phyloP scores from a whole-genome alignment of 2,888 invertebrate species.

The Eudasyphora cyanicolor region DNA sequence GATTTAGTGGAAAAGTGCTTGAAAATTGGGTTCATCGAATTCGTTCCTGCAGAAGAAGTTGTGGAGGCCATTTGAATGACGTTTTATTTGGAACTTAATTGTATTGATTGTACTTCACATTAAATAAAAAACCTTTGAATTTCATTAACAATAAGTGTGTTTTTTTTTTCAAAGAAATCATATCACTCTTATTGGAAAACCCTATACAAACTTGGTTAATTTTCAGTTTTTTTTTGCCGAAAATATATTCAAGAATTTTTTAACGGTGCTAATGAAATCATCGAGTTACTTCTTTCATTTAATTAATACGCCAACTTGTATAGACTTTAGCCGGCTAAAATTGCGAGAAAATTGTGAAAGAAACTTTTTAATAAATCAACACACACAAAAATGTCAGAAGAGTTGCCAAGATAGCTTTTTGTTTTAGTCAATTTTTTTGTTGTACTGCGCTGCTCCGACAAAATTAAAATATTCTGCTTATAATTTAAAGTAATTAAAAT shows the following conservation, averaged over 20 bases:
- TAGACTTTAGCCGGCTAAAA: not conserved
- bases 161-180: no score
- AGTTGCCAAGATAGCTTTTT: not conserved
- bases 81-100: no score
- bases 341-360: not conserved
- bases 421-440: not conserved
- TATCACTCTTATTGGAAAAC: no score
- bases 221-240: no score
- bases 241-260: not conserved
- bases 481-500: constrained; percentile 25
- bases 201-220: no score
- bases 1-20: no score
- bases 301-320: not conserved
- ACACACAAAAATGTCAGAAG: not conserved
- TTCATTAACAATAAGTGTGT: no score
- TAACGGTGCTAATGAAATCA: not conserved
- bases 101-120: no score
- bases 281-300: not conserved
- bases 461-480: constrained; percentile 26
- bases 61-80: no score
- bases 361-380: not conserved
- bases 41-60: no score
- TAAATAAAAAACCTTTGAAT: no score
- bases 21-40: no score
- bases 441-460: not conserved